Percentiles rank a stretch among this genome's conserved stretches.
Evolutionary conservation across 2,888 invertebrate species (phyloP).

Genomic region (Andrena hattorfiana): DNA sequence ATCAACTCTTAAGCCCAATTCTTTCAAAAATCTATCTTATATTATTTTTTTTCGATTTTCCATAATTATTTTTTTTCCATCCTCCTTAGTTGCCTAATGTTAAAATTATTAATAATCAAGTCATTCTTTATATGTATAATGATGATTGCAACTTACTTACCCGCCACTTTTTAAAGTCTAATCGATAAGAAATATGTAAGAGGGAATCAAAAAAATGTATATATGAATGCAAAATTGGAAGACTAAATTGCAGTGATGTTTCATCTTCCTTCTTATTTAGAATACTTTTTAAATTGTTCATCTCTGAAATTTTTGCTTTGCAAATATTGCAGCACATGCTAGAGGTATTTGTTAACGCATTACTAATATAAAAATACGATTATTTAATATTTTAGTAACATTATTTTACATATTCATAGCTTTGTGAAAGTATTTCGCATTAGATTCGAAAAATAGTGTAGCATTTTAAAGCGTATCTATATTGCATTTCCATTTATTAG

Average conservation of each 20-base stretch:
- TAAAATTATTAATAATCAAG: background rate
- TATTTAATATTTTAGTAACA: too few species aligned
- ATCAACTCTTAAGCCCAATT: background rate
- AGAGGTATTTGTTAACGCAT: background rate
- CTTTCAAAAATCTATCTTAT: background rate
- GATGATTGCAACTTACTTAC: background rate
- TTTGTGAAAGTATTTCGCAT: too few species aligned
- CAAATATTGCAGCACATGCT: background rate
- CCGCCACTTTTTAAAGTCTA: constrained; percentile 1
- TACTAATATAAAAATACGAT: background rate
- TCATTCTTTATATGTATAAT: background rate
- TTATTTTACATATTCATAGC: too few species aligned
- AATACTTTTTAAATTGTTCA: background rate
- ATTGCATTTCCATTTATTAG: too few species aligned
- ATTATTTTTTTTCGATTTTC: constrained; percentile 6
- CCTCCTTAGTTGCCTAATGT: background rate
- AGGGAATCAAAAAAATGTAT: background rate
- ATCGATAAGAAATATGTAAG: background rate
- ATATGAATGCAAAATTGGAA: background rate
- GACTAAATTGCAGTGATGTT: background rate
- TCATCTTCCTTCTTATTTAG: background rate
- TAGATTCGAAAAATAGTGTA: too few species aligned
- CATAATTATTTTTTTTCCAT: background rate
- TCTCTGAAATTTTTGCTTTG: background rate
- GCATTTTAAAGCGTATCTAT: too few species aligned